These are phyloP conservation scores for Myathropa florea DNA, from an alignment of 2,888 invertebrate genomes.

Conservation along the genomic window DNA sequence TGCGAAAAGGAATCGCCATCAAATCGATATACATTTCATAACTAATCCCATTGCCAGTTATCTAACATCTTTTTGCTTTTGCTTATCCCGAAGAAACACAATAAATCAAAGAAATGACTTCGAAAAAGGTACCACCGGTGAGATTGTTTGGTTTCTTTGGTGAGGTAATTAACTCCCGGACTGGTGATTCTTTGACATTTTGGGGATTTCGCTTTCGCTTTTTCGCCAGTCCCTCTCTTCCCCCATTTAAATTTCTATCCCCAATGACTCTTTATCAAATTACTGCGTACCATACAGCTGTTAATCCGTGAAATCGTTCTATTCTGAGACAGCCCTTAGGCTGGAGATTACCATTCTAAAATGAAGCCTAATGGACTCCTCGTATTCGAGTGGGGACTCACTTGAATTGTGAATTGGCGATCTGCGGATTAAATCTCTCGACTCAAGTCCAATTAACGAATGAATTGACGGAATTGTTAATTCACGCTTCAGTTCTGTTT, in stretches of 20 bases:
- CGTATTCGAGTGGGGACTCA: not conserved
- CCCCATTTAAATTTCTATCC: not conserved
- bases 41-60: too few relatives aligned
- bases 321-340: not conserved
- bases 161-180: not conserved
- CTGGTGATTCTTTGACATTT: not conserved
- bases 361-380: not conserved
- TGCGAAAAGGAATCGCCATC: too few relatives aligned
- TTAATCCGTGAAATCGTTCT: slow-evolving; percentile 1
- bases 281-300: not conserved
- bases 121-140: too few relatives aligned
- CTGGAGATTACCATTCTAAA: not conserved
- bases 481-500: not conserved
- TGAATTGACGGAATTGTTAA: not conserved
- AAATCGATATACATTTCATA: too few relatives aligned
- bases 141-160: too few relatives aligned
- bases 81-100: too few relatives aligned
- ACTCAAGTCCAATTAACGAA: slow-evolving; percentile 1
- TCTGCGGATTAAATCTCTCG: not conserved
- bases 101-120: too few relatives aligned
- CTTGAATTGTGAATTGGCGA: not conserved
- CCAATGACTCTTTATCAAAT: slow-evolving; percentile 2
- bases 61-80: too few relatives aligned
- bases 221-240: too few relatives aligned
- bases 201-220: not conserved